Base-by-base conservation (phyloP, 2,888 invertebrate species). In the Eupithecia subfuscata region DNA sequence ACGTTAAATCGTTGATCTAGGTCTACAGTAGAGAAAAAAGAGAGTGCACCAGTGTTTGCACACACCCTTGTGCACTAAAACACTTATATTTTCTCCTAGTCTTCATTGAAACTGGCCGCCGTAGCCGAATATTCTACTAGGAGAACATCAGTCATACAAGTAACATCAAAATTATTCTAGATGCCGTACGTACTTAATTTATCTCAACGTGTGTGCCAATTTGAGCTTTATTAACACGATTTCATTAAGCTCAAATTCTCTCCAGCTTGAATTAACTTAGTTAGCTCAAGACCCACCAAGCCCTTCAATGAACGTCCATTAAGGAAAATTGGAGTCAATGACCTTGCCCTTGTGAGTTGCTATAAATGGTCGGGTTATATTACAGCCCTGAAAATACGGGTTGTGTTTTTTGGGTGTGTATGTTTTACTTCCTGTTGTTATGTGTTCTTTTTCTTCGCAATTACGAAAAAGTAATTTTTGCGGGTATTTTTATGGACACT, bases 311-410 rank as follows among this genome's bases (percentile, higher is more conserved):
- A 34, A 40, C 52, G n/a, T 14, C 69, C 48, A 70, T 70, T 52
- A 37, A 56, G n/a, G 34, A 48, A 69, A 69, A 69, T 69, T 30
- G 69, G 69, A 52, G 69, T 34, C 34, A 70, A 70, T 56, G 69
- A 52, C 69, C 69, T 70, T 67, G 65, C 37, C 65, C 65, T 67
- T 67, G 65, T 63, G 34, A 56, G 9, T n/a, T 40, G 5, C 65
- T 34, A 16, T n/a, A 67, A 37, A n/a, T 67, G 37, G 18, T 18
- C 60, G 60, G 14, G 60, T 60, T 56, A 60, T 60, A 25, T 25
- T 22, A 60, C 60, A 60, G 22, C 60, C 60, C 60, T 60, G 25
- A 25, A 60, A 25, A 22, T 14, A 25, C 25, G 25, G 60, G 25
- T 60, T 25, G 56, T n/a, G 8, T 52, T 18, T 56, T 60, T 60